Conservation (phyloP, 2,113 vertebrate genomes). For the Oryzias javanicus region DNA sequence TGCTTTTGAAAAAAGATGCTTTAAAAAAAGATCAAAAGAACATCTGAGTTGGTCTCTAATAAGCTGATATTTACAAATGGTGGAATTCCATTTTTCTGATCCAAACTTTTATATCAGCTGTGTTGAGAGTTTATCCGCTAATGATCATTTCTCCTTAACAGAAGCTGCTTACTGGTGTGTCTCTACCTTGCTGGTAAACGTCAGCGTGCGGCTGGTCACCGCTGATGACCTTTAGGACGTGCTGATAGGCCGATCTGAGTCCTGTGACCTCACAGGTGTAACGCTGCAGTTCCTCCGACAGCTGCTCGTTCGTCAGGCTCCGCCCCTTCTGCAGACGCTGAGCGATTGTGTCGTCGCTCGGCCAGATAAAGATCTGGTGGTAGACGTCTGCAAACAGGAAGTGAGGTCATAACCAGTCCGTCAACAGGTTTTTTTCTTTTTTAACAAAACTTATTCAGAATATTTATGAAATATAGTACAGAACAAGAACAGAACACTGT, state of each 20-base stretch:
- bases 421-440: too few relatives aligned
- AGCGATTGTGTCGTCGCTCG: conserved; percentile 57
- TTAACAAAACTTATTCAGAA: too few relatives aligned
- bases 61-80: too few relatives aligned
- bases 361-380: conserved; percentile 85
- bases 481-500: too few relatives aligned
- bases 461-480: too few relatives aligned
- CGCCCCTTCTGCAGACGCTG: conserved; percentile 63
- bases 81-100: too few relatives aligned
- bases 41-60: too few relatives aligned
- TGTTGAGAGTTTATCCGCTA: background rate
- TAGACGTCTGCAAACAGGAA: conserved; percentile 80
- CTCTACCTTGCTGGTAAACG: conserved; percentile 84
- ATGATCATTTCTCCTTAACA: background rate
- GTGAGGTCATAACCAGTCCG: conserved; percentile 1
- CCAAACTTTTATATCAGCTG: background rate
- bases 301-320: conserved; percentile 69
- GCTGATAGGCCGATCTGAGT: conserved; percentile 76
- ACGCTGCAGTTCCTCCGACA: conserved; percentile 64
- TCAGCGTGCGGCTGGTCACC: conserved; percentile 85
- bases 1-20: too few relatives aligned
- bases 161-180: background rate
- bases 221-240: conserved; percentile 77
- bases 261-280: conserved; percentile 77
- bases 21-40: too few relatives aligned